A percentile compares a stretch with the other conserved stretches of the same genome.
phyloP scores from a whole-genome alignment of 2,888 invertebrate genomes.

The Liodrosophila aerea region DNA sequence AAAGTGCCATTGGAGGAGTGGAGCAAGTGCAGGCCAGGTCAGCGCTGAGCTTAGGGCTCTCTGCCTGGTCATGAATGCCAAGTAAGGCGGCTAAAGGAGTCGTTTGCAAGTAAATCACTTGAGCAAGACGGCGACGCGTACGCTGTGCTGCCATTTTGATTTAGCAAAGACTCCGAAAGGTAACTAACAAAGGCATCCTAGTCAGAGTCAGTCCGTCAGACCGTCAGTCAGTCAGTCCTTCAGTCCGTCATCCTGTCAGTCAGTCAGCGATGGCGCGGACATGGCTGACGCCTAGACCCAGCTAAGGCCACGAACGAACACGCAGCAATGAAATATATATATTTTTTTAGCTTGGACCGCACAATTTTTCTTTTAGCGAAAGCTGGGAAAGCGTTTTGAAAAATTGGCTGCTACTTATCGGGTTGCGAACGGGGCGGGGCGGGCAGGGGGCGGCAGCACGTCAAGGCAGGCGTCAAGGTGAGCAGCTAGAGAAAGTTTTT shows the following conservation, averaged over 20 bases:
- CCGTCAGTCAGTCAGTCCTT: too few relatives aligned
- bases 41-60: too few relatives aligned
- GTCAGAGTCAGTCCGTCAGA: slow-evolving; percentile 9
- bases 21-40: neutral
- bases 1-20: slow-evolving; percentile 27
- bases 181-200: slow-evolving; percentile 66
- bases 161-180: slow-evolving; percentile 74
- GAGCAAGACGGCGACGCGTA: slow-evolving; percentile 46
- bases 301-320: slow-evolving; percentile 2
- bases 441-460: slow-evolving; percentile 23
- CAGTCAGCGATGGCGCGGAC: too few relatives aligned
- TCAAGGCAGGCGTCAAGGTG: slow-evolving; percentile 44
- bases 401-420: slow-evolving; percentile 71
- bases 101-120: slow-evolving; percentile 72
- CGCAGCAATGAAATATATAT: slow-evolving; percentile 40
- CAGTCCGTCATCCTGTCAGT: too few relatives aligned
- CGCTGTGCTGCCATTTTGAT: slow-evolving; percentile 72
- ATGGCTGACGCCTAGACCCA: slow-evolving; percentile 15
- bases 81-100: slow-evolving; percentile 62
- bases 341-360: slow-evolving; percentile 69
- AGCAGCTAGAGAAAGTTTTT: slow-evolving; percentile 39
- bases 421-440: slow-evolving; percentile 15
- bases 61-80: slow-evolving; percentile 69
- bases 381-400: slow-evolving; percentile 60
- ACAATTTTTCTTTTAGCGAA: slow-evolving; percentile 70